phyloP scores from a whole-genome alignment of 2,888 invertebrate genomes.

The Apamea sordens region DNA sequence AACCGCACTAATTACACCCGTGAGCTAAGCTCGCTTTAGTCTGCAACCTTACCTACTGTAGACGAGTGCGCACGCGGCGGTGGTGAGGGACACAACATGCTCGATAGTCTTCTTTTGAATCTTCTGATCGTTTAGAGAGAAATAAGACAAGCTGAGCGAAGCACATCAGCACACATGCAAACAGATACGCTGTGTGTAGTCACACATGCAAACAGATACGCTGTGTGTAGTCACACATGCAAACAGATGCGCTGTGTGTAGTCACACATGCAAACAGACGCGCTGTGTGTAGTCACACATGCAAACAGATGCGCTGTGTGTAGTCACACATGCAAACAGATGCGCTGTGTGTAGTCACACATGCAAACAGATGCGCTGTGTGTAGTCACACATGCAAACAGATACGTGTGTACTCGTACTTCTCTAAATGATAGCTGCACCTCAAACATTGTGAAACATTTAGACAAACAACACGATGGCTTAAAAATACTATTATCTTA shows the following conservation, averaged over 20 bases:
- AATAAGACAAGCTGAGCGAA: conserved; percentile 17
- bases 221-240: background rate
- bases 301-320: background rate
- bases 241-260: background rate
- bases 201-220: background rate
- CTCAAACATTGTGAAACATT: background rate
- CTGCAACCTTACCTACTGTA: conserved; percentile 77
- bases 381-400: too few species aligned
- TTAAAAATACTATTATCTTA: background rate
- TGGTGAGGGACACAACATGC: conserved; percentile 44
- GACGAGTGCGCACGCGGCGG: conserved; percentile 67
- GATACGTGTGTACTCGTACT: too few species aligned
- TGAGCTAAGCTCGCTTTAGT: conserved; percentile 80
- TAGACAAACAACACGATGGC: background rate
- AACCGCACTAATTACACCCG: conserved; percentile 80
- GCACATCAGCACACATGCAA: conserved; percentile 7
- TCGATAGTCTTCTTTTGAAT: conserved; percentile 23
- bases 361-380: too few species aligned
- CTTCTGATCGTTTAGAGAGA: background rate
- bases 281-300: too few species aligned
- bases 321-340: background rate
- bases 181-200: background rate
- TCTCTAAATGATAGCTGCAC: background rate
- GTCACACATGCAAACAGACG: too few species aligned
- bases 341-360: background rate